A percentile compares a stretch with the other conserved stretches of the same genome.
Evolutionary conservation across 2,888 invertebrate genomes (phyloP).

Genomic region (Hofmannophila pseudospretella): DNA sequence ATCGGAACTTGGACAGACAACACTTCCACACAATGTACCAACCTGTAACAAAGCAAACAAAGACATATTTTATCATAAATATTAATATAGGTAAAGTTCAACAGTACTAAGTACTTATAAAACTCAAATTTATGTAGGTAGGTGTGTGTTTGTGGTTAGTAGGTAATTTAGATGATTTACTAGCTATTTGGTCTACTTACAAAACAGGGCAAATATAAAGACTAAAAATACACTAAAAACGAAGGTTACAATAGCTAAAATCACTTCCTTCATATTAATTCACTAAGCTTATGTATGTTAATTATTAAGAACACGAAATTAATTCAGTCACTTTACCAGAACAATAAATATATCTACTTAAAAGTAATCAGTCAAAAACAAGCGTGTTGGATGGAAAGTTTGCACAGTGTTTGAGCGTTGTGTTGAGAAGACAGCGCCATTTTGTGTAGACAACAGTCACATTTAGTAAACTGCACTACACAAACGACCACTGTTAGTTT

Average conservation of each 20-base stretch:
- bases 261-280: constrained; percentile 69
- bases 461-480: too few relatives aligned
- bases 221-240: constrained; percentile 72
- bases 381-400: constrained; percentile 12
- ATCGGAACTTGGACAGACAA: constrained; percentile 91
- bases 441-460: constrained; percentile 6
- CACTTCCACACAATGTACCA: constrained; percentile 96
- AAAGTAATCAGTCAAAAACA: constrained; percentile 31
- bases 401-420: constrained; percentile 4
- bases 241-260: constrained; percentile 70
- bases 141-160: constrained; percentile 7
- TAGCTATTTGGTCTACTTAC: constrained; percentile 61
- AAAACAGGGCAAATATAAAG: constrained; percentile 71
- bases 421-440: constrained; percentile 24
- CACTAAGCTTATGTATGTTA: constrained; percentile 51
- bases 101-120: too few relatives aligned
- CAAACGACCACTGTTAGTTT: too few relatives aligned
- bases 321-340: constrained; percentile 58
- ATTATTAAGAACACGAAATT: constrained; percentile 48
- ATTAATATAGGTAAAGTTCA: neutral
- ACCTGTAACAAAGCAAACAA: constrained; percentile 79
- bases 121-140: too few relatives aligned
- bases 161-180: constrained; percentile 20
- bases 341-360: constrained; percentile 33
- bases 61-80: too few relatives aligned